Conservation (phyloP, 2,113 vertebrate genomes). For the Burhinus bistriatus region DNA sequence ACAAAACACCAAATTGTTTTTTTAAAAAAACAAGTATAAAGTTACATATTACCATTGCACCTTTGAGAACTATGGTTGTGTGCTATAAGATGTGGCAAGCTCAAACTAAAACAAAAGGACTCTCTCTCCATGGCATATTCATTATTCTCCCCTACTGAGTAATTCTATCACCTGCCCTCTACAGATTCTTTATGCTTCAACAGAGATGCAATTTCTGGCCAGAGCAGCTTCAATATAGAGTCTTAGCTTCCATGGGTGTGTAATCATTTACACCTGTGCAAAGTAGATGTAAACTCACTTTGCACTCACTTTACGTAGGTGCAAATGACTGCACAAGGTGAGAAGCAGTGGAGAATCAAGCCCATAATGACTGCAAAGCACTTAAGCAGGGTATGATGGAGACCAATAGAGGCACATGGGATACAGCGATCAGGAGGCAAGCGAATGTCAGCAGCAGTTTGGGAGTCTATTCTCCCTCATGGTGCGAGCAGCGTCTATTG, state of each 20-base stretch:
- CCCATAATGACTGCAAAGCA: not conserved
- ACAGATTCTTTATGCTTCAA: not conserved
- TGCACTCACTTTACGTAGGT: constrained; percentile 12
- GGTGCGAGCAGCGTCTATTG: not conserved
- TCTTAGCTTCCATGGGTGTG: not conserved
- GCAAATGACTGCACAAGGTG: constrained; percentile 32
- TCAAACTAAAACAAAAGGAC: not conserved
- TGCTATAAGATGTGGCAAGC: not conserved
- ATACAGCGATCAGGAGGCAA: not conserved
- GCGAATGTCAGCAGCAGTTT: not conserved
- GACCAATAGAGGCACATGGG: not conserved
- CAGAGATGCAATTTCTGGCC: not conserved
- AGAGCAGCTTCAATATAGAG: not conserved
- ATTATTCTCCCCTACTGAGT: not conserved
- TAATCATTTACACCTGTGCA: constrained; percentile 1
- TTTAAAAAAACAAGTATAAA: not conserved
- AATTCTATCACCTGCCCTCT: not conserved
- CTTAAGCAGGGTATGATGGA: not conserved
- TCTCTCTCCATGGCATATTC: not conserved
- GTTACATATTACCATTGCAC: not conserved
- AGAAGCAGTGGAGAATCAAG: not conserved
- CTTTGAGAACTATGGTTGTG: not conserved
- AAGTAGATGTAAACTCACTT: constrained; percentile 42
- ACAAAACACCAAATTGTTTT: not conserved
- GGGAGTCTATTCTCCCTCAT: not conserved